Conservation (phyloP, 2,888 invertebrate species). For the Hydraecia micacea region DNA sequence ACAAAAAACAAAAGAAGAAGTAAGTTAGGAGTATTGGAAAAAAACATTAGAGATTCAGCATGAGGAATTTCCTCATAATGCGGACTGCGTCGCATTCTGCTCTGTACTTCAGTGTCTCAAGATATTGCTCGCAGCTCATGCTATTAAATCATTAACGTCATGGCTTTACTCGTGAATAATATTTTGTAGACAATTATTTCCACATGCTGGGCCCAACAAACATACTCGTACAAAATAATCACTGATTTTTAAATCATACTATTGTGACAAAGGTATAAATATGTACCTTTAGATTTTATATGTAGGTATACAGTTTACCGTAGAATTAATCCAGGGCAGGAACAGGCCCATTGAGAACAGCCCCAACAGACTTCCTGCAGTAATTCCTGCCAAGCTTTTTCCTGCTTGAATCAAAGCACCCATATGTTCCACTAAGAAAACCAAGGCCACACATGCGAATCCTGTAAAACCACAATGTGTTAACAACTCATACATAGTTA, state of each 20-base stretch:
- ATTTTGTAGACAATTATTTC: background rate
- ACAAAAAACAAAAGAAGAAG: background rate
- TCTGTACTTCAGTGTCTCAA: background rate
- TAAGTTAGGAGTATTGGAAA: background rate
- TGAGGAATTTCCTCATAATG: background rate
- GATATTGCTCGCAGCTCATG: background rate
- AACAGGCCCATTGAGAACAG: conserved; percentile 93
- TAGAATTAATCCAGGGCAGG: conserved; percentile 92
- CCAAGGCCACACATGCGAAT: conserved; percentile 91
- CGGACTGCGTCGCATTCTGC: background rate
- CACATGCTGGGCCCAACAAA: background rate
- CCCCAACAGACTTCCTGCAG: conserved; percentile 93
- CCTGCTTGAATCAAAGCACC: conserved; percentile 93
- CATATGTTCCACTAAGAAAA: conserved; percentile 93
- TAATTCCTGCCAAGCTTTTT: conserved; percentile 93
- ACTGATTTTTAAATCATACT: background rate
- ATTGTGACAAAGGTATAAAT: background rate
- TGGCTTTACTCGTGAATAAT: background rate
- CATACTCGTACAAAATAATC: background rate
- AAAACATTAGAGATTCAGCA: background rate
- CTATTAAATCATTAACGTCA: background rate
- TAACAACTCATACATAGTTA: background rate
- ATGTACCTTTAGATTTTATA: background rate
- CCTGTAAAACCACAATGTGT: conserved; percentile 77
- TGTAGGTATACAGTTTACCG: conserved; percentile 81